These are phyloP conservation scores for Matsumurasca onukii DNA, from an alignment of 1,140 invertebrate genomes.

Conservation along the genomic window DNA sequence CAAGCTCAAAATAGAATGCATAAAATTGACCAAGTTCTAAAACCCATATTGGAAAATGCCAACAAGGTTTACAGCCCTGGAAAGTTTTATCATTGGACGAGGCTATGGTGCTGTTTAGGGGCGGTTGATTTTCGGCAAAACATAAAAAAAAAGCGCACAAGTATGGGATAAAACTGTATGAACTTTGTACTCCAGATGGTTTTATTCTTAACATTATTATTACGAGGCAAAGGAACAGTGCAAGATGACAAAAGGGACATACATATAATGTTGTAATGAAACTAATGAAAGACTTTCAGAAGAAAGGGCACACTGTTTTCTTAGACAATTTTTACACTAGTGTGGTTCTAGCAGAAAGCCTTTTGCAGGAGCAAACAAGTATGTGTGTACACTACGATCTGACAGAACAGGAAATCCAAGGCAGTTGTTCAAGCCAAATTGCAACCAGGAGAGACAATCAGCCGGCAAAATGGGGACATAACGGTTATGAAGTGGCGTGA, in stretches of 20 bases:
- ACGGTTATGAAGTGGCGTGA: constrained; percentile 42
- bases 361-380: constrained; percentile 30
- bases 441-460: constrained; percentile 11
- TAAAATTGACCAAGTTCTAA: constrained; percentile 8
- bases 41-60: not conserved
- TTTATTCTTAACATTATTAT: constrained; percentile 29
- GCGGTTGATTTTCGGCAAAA: constrained; percentile 46
- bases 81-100: not conserved
- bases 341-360: constrained; percentile 38
- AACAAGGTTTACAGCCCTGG: constrained; percentile 6
- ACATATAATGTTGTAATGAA: constrained; percentile 31
- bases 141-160: constrained; percentile 44
- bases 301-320: constrained; percentile 44
- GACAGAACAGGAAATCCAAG: constrained; percentile 33
- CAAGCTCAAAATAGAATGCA: not conserved
- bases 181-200: constrained; percentile 38
- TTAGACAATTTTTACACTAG: constrained; percentile 26
- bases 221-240: constrained; percentile 20
- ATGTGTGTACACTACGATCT: constrained; percentile 35
- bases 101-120: constrained; percentile 41
- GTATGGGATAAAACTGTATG: constrained; percentile 45
- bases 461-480: constrained; percentile 33
- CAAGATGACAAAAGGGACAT: constrained; percentile 15
- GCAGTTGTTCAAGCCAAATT: not conserved
- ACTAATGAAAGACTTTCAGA: constrained; percentile 44